These are phyloP conservation scores for Phyto melanocephala DNA, from an alignment of 2,888 invertebrate species.

Conservation along the genomic window DNA sequence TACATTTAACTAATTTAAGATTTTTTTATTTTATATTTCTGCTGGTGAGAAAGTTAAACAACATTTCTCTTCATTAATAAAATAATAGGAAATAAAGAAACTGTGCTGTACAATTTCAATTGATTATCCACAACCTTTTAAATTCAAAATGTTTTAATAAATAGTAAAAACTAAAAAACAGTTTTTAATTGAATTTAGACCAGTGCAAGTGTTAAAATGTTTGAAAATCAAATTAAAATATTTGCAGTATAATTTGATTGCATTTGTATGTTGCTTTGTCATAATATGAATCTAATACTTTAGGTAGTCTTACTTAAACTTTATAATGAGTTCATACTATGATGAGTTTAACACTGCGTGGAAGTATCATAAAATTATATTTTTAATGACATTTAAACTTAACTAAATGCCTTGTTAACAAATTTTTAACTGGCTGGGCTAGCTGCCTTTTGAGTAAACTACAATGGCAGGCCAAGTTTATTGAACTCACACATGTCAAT, in stretches of 20 bases:
- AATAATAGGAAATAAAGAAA: too few relatives aligned
- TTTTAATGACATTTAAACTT: conserved; percentile 38
- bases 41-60: conserved; percentile 49
- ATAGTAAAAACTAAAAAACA: not conserved
- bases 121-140: not conserved
- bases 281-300: not conserved
- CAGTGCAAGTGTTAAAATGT: not conserved
- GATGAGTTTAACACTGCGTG: conserved; percentile 17
- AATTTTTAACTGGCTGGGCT: not conserved
- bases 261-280: not conserved
- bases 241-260: not conserved
- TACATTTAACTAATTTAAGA: conserved; percentile 35
- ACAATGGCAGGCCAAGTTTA: not conserved
- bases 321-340: conserved; percentile 27
- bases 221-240: not conserved
- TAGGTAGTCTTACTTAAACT: conserved; percentile 29
- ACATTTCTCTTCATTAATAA: not conserved
- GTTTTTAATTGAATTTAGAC: conserved; percentile 34
- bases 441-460: not conserved
- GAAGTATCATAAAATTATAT: conserved; percentile 12
- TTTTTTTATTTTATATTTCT: conserved; percentile 1
- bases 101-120: not conserved
- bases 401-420: too few relatives aligned
- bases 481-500: conserved; percentile 11
- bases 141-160: not conserved